phyloP scores from a whole-genome alignment of 2,113 vertebrate genomes.

The Hippocampus mohnikei region DNA sequence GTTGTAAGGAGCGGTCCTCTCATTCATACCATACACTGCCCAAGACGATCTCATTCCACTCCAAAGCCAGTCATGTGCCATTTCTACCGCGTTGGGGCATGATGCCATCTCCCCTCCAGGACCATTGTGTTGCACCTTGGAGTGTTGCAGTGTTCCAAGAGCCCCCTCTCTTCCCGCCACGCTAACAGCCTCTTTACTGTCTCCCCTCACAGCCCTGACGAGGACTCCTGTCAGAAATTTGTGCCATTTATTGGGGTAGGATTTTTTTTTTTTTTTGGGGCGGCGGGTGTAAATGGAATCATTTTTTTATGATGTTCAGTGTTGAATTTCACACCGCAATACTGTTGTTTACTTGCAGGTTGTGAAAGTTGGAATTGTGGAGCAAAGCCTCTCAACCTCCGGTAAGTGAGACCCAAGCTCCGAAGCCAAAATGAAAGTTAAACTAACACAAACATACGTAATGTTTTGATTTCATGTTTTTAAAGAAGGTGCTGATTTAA shows the following conservation, averaged over 20 bases:
- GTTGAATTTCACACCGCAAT: background rate
- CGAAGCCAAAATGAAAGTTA: background rate
- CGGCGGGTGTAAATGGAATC: too few relatives aligned
- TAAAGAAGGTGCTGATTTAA: too few relatives aligned
- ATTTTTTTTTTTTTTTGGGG: background rate
- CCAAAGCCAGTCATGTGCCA: constrained; percentile 54
- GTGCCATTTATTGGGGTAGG: constrained; percentile 88
- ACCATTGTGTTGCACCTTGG: constrained; percentile 59
- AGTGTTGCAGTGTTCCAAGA: constrained; percentile 23
- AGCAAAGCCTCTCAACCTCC: constrained; percentile 82
- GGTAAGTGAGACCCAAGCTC: constrained; percentile 39
- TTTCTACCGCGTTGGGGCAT: constrained; percentile 50
- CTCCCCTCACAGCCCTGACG: constrained; percentile 74
- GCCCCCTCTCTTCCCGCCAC: background rate
- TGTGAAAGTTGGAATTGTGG: constrained; percentile 90
- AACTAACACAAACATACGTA: background rate
- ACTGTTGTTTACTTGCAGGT: constrained; percentile 41
- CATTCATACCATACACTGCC: constrained; percentile 57
- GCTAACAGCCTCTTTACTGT: constrained; percentile 24
- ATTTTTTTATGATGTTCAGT: background rate
- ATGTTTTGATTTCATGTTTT: too few relatives aligned
- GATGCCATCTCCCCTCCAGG: constrained; percentile 50
- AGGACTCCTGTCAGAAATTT: constrained; percentile 94
- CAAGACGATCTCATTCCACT: constrained; percentile 50
- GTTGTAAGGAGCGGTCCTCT: constrained; percentile 67